Evolutionary conservation across 2,888 invertebrate species (phyloP), one percentile per base, ranked within the genome.

Genomic region (Cryptophagus acutangulus): DNA sequence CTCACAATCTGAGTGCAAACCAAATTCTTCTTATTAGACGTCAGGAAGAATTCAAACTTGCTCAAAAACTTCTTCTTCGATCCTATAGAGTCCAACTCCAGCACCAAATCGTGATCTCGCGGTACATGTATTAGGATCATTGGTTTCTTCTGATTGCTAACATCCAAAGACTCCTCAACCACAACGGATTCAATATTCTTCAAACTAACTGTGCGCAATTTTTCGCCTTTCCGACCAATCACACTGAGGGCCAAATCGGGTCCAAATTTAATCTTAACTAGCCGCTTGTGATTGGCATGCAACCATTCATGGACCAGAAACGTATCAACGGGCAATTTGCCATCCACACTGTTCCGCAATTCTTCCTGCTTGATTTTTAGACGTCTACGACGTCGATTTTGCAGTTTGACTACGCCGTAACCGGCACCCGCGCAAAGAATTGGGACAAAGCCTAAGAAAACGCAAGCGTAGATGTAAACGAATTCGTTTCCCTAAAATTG

Each of bases 261-360:
- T 0, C 93, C 93, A 55, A 94, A 85, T 51, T 90, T 85, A 1
- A 93, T 78, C 56, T 91, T 93, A 0, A 94, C 92, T 26, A 89
- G 67, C 0, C 94, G 77, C 56, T 90, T 89, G 66, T 93, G 82
- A 54, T 92, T 90, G 1, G 91, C 91, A 62, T 93, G 92, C 12
- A 94, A 74, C 94, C 94, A 94, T 67, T 94, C 93, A 17, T 91
- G 82, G 28, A 92, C 92, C 31, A 90, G 77, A 89, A 92, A 90
- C 63, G 91, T 92, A 61, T 92, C 92, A 1, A 90, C 87, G 3
- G 86, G 81, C 1, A 84, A 78, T 71, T 78, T 78, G 2, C 73
- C 72, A 31, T 73, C 65, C 2, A 59, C 59, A 20, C 31, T 15
- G 1, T 72, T 67, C 34, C 67, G 63, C 17, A 71, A 49, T 48